phyloP scores from a whole-genome alignment of 2,113 vertebrate species.

The Callospermophilus lateralis region DNA sequence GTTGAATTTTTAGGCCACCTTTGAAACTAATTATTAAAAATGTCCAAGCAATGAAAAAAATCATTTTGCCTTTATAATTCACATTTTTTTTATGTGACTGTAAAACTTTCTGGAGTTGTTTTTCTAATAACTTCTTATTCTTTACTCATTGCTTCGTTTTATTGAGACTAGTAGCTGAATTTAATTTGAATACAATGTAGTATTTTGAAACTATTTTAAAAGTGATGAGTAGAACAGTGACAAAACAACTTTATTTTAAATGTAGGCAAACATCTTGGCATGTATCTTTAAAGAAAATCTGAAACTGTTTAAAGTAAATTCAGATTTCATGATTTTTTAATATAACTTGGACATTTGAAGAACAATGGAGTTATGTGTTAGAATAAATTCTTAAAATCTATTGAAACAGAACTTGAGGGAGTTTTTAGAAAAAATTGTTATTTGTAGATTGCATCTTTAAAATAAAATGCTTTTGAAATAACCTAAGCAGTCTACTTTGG shows the following conservation, averaged over 20 bases:
- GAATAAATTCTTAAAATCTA: conserved; percentile 10
- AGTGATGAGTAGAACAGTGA: background rate
- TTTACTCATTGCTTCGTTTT: background rate
- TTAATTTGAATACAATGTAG: conserved; percentile 33
- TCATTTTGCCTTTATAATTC: background rate
- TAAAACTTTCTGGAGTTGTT: background rate
- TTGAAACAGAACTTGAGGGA: background rate
- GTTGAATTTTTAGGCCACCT: background rate
- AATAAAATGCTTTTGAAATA: background rate
- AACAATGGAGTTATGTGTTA: background rate
- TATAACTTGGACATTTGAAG: background rate
- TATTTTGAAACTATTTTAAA: conserved; percentile 43
- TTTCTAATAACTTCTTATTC: background rate
- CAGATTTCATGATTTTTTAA: conserved; percentile 45
- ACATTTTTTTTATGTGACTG: background rate
- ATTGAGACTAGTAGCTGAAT: background rate
- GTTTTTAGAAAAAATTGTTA: background rate
- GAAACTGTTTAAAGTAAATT: background rate
- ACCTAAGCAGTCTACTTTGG: background rate
- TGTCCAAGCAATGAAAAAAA: background rate
- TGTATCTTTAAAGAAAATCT: background rate
- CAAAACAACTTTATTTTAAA: conserved; percentile 50
- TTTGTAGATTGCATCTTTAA: background rate
- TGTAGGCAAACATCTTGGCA: background rate
- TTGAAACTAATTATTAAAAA: background rate